Evolutionary conservation across 2,113 vertebrate species (phyloP).

Genomic region (Motacilla alba): DNA sequence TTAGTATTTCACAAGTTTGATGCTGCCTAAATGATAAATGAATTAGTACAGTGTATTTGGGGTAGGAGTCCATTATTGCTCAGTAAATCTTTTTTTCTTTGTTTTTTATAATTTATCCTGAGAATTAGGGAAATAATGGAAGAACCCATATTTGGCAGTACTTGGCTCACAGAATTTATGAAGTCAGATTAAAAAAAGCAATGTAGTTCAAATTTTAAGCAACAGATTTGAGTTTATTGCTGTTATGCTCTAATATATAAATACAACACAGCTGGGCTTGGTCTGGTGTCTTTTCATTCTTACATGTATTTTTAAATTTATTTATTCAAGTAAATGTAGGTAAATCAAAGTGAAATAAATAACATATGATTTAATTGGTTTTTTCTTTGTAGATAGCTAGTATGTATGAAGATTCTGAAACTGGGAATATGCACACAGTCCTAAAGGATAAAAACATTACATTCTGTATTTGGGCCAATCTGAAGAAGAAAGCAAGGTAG

Average conservation of each 20-base stretch:
- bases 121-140: not conserved
- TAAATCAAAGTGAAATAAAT: not conserved
- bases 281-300: not conserved
- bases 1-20: not conserved
- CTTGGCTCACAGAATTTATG: not conserved
- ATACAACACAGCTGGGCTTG: not conserved
- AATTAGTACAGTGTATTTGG: not conserved
- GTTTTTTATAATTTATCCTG: not conserved
- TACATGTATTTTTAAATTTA: not conserved
- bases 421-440: conserved; percentile 87
- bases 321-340: not conserved
- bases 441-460: conserved; percentile 77
- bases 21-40: not conserved
- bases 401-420: conserved; percentile 77
- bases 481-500: conserved; percentile 87
- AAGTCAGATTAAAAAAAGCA: not conserved
- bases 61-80: not conserved
- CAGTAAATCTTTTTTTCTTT: not conserved
- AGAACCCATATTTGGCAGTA: not conserved
- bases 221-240: not conserved
- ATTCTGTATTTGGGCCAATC: conserved; percentile 90
- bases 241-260: not conserved
- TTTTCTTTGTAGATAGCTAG: conserved; percentile 73
- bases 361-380: not conserved
- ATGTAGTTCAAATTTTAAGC: not conserved